Percentiles rank a stretch among this genome's conserved stretches.
These are phyloP conservation scores for Cynaeus angustus DNA, from an alignment of 2,888 invertebrate genomes.

Conservation along the genomic window DNA sequence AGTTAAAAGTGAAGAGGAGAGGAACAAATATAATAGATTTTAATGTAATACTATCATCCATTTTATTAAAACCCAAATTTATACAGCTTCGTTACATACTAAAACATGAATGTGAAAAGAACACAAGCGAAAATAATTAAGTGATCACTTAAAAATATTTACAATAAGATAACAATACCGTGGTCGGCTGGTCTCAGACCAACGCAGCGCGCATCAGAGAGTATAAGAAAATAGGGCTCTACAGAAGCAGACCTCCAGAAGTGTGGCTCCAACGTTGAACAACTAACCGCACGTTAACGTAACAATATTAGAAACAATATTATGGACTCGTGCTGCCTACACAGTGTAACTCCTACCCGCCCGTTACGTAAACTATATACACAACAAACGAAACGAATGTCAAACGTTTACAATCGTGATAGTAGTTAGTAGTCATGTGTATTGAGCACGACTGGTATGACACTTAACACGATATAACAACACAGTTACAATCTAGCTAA, in stretches of 20 bases:
- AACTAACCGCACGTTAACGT: constrained; percentile 50
- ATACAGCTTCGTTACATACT: constrained; percentile 71
- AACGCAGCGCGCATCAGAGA: constrained; percentile 63
- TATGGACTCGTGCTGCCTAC: constrained; percentile 52
- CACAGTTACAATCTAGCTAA: constrained; percentile 73
- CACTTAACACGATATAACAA: constrained; percentile 73
- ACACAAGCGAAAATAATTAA: constrained; percentile 71
- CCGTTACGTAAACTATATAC: constrained; percentile 64
- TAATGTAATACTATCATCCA: constrained; percentile 70
- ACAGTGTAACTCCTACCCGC: constrained; percentile 53
- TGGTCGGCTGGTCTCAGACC: constrained; percentile 71
- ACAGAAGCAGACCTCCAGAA: constrained; percentile 68
- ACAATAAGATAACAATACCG: constrained; percentile 72
- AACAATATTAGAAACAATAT: constrained; percentile 45
- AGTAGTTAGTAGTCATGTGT: constrained; percentile 68
- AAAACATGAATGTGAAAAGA: constrained; percentile 72
- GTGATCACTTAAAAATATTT: constrained; percentile 72
- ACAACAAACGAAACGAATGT: constrained; percentile 65
- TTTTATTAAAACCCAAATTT: constrained; percentile 73
- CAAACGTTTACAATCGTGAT: constrained; percentile 68
- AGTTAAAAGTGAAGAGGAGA: too few species aligned
- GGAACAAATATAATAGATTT: constrained; percentile 6
- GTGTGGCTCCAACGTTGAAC: constrained; percentile 54
- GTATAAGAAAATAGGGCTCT: constrained; percentile 70
- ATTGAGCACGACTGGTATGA: constrained; percentile 71